phyloP scores from a whole-genome alignment of 2,113 vertebrate genomes.

The Bubo blakistoni region DNA sequence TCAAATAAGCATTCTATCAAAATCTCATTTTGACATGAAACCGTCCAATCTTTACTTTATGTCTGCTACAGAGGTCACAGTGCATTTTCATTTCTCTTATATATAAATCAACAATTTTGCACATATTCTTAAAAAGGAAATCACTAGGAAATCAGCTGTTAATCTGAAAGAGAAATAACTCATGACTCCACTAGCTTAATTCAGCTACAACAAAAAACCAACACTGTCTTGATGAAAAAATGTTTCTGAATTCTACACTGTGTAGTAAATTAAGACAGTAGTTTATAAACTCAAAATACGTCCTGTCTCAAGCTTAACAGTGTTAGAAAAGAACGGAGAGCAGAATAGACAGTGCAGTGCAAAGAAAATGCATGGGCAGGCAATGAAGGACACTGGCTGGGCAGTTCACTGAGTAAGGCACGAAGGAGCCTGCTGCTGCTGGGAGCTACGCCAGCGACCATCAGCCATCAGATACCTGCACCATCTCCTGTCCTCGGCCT shows the following conservation, averaged over 20 bases:
- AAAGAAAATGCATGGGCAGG: rapidly evolving
- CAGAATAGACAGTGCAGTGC: rapidly evolving
- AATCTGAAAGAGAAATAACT: not conserved
- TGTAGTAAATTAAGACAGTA: not conserved
- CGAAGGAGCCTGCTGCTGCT: not conserved
- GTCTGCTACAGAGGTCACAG: not conserved
- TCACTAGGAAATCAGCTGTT: not conserved
- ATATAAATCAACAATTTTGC: not conserved
- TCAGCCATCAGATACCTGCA: rapidly evolving
- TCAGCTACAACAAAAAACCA: not conserved
- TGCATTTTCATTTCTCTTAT: not conserved
- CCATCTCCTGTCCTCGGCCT: not conserved
- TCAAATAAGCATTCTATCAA: not conserved
- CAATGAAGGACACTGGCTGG: not conserved
- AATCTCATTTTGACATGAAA: not conserved
- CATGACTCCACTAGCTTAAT: not conserved
- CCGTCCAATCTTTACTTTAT: not conserved
- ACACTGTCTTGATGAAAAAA: not conserved
- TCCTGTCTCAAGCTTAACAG: not conserved
- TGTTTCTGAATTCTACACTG: rapidly evolving
- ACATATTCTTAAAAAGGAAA: not conserved
- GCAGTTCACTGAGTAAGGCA: not conserved
- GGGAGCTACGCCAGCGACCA: not conserved
- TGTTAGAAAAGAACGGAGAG: not conserved
- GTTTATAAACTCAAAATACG: not conserved